phyloP scores from a whole-genome alignment of 2,888 invertebrate genomes.

The Stomorhina lunata region DNA sequence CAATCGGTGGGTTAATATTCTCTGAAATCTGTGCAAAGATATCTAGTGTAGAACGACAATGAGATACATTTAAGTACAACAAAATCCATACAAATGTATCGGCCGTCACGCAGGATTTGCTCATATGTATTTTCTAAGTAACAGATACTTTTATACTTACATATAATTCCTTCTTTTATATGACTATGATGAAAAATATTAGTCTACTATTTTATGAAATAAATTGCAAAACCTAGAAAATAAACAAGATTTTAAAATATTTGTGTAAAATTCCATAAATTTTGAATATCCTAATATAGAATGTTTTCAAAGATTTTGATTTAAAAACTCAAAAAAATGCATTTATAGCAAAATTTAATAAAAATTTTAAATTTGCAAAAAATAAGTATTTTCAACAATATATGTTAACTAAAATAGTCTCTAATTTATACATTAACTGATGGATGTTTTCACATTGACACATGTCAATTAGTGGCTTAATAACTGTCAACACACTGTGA shows the following conservation, averaged over 20 bases:
- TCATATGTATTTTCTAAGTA: too few relatives aligned
- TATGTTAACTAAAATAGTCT: not conserved
- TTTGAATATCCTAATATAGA: not conserved
- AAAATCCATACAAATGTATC: too few relatives aligned
- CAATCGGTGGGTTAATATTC: too few relatives aligned
- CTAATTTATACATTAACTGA: conserved; percentile 7
- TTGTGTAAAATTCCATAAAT: not conserved
- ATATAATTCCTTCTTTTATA: not conserved
- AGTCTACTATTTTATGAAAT: not conserved
- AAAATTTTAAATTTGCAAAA: not conserved
- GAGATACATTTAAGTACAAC: too few relatives aligned
- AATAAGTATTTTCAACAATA: not conserved
- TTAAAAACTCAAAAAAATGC: too few relatives aligned
- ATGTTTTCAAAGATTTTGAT: too few relatives aligned
- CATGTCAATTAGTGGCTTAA: conserved; percentile 57
- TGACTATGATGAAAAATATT: not conserved
- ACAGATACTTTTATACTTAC: too few relatives aligned
- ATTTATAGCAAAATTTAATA: too few relatives aligned
- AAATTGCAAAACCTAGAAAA: not conserved
- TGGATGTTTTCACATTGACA: conserved; percentile 50
- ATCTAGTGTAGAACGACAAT: too few relatives aligned
- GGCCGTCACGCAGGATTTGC: too few relatives aligned
- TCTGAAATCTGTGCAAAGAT: too few relatives aligned
- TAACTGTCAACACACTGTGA: conserved; percentile 59
- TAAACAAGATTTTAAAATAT: not conserved